Conservation (phyloP, 2,888 invertebrate species). For the Drosophila silvestris region DNA sequence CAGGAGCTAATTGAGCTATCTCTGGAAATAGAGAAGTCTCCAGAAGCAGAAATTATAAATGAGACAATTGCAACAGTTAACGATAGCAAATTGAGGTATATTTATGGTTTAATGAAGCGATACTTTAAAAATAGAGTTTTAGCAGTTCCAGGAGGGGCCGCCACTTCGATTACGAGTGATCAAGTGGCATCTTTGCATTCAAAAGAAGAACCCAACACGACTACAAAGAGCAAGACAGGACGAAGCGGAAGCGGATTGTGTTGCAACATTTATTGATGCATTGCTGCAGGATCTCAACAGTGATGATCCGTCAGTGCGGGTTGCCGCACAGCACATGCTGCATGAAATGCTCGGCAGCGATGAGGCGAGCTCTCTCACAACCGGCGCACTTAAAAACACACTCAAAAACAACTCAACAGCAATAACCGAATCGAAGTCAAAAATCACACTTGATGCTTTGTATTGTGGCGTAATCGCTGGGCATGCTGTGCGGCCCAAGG, state of each 20-base stretch:
- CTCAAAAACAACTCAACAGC: neutral
- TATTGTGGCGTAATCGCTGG: slow-evolving; percentile 3
- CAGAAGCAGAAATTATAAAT: neutral
- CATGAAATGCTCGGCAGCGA: neutral
- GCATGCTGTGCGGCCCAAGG: slow-evolving; percentile 49
- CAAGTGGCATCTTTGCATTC: neutral
- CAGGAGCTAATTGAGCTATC: neutral
- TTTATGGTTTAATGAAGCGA: neutral
- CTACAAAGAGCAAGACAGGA: neutral
- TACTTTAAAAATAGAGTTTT: neutral
- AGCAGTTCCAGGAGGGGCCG: neutral
- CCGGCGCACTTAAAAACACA: neutral
- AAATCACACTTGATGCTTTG: slow-evolving; percentile 5
- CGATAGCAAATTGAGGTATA: neutral
- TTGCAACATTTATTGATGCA: slow-evolving; percentile 4
- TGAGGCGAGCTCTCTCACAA: no score
- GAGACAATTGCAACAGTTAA: neutral
- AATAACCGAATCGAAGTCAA: neutral
- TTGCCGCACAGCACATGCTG: slow-evolving; percentile 4
- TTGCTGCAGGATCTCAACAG: slow-evolving; percentile 22
- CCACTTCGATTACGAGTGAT: no score
- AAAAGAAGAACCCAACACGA: no score
- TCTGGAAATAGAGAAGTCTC: neutral
- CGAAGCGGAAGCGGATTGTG: neutral
- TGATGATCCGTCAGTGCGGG: neutral